Evolutionary conservation across 64 coral and sea anemone genomes (phyloP).

Genomic region (Catalaphyllia jardinei): DNA sequence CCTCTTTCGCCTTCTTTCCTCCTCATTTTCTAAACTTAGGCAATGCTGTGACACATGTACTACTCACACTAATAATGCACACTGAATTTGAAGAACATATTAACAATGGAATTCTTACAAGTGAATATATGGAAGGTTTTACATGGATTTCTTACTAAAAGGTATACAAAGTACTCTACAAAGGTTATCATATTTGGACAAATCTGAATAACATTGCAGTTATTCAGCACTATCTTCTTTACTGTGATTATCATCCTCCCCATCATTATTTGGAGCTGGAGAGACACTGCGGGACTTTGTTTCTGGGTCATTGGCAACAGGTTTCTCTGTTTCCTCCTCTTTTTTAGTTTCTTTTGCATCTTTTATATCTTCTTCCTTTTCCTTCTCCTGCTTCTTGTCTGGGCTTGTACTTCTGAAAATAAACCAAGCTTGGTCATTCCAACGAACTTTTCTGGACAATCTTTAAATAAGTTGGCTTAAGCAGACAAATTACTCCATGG

Average conservation of each 20-base stretch:
- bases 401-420: constrained; percentile 32
- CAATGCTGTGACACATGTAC: too few relatives aligned
- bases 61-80: too few relatives aligned
- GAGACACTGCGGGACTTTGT: constrained; percentile 30
- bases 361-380: background rate
- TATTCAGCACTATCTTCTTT: constrained; percentile 14
- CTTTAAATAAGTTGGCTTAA: too few relatives aligned
- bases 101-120: too few relatives aligned
- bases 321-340: background rate
- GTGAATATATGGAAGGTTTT: too few relatives aligned
- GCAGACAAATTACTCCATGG: too few relatives aligned
- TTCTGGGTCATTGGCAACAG: background rate
- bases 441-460: background rate
- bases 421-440: background rate
- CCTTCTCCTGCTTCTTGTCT: background rate
- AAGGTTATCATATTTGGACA: background rate
- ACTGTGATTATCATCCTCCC: background rate
- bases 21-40: too few relatives aligned
- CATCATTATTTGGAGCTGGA: background rate
- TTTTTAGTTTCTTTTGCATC: background rate
- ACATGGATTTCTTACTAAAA: background rate
- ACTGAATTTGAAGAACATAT: too few relatives aligned
- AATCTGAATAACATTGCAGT: background rate
- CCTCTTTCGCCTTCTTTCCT: too few relatives aligned
- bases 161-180: background rate